Percentiles rank a stretch among this genome's conserved stretches.
These are phyloP conservation scores for Bilobella aurantiaca DNA, from an alignment of 1,140 invertebrate species.

Conservation along the genomic window DNA sequence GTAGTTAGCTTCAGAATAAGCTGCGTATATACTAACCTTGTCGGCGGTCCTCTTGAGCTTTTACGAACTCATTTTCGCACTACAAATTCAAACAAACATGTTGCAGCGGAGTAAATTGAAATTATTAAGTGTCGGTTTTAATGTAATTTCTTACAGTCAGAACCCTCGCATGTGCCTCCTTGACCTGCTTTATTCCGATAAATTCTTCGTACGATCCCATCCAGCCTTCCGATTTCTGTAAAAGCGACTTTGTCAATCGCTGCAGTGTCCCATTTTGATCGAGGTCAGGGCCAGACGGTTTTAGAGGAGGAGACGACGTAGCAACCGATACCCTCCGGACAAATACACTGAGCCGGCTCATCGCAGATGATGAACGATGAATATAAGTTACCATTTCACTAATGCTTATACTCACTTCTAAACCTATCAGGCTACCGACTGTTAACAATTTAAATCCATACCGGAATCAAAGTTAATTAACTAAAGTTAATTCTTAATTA, in stretches of 20 bases:
- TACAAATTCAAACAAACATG: constrained; percentile 40
- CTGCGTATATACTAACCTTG: background rate
- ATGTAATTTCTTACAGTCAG: constrained; percentile 37
- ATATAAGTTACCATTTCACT: too few species aligned
- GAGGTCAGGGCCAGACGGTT: too few species aligned
- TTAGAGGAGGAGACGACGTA: too few species aligned
- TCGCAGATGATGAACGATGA: too few species aligned
- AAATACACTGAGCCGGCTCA: too few species aligned
- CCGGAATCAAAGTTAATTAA: too few species aligned
- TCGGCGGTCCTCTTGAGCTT: constrained; percentile 50
- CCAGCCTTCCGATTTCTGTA: constrained; percentile 21
- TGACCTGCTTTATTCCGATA: constrained; percentile 42
- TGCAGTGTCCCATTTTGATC: too few species aligned
- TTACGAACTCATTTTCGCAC: constrained; percentile 50
- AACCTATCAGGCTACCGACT: too few species aligned
- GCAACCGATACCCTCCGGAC: too few species aligned
- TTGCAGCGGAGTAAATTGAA: background rate
- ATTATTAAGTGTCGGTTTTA: background rate
- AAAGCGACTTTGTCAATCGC: background rate
- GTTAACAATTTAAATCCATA: too few species aligned
- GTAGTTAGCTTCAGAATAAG: background rate
- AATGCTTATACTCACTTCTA: too few species aligned
- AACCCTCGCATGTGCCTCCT: constrained; percentile 42
- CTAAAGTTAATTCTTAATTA: too few species aligned
- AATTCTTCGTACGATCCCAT: constrained; percentile 43